Evolutionary conservation across 2,797 vertebrate species (phyloP), one percentile per base, ranked within the genome.

Genomic region (Pelodytes ibericus): DNA sequence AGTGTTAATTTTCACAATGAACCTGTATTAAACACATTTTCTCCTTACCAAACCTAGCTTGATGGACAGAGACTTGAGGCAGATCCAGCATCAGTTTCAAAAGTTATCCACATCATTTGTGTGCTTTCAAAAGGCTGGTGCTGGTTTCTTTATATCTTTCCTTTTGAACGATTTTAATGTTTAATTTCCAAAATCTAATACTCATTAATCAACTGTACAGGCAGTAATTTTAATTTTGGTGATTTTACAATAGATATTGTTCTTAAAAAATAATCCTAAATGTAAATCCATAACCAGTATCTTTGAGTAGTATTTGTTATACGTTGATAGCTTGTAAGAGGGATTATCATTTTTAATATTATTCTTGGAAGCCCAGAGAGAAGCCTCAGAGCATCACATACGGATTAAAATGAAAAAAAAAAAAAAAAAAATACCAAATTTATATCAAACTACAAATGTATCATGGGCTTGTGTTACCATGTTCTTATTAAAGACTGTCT

Each of bases 401-500:
- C 22, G 41, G 59, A 51, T 51, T 25, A 56, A 26, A 73, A 22
- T 61, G 56, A 20, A 60, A 77, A 68, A 64, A 33, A 60, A 47
- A 47, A 16, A 15, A 16, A 53, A 53, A 9, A 72, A 67, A 78
- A 78, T 72, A 78, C 70, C 70, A 79, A 79, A 79, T 79, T 79
- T 79, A 79, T 73, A 79, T 73, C 58, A 53, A 79, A 73, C 64
- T 60, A 77, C 77, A 79, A 66, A 74, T 79, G 71, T 79, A 79
- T 73, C 77, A 79, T 64, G 58, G 66, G 77, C 77, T 74, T 79
- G 71, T 79, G 69, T 79, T 79, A 73, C 71, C 71, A 69, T 79
- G 77, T 79, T 79, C 77, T 79, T 79, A 73, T 74, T 49, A 73
- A 79, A 79, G 71, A 73, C 77, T 72, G 77, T 79, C 71, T 73